Percentiles rank a stretch among this genome's conserved stretches.
Evolutionary conservation across 2,888 invertebrate species (phyloP).

Genomic region (Ornithoptera priamus): DNA sequence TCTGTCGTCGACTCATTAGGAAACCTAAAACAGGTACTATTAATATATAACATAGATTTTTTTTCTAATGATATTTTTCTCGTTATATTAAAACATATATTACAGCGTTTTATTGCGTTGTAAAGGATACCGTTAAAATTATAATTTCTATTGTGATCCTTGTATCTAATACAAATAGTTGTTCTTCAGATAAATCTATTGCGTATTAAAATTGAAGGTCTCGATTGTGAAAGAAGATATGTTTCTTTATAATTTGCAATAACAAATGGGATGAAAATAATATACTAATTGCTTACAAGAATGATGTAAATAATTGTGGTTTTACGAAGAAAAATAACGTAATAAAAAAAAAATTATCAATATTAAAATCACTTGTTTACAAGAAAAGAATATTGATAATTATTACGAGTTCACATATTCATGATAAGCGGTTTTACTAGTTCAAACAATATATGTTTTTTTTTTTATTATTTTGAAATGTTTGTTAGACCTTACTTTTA

Average conservation of each 20-base stretch:
- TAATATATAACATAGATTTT: too few relatives aligned
- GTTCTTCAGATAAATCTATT: neutral
- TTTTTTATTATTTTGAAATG: neutral
- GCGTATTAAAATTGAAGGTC: constrained; percentile 1
- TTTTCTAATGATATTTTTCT: neutral
- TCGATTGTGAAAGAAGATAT: neutral
- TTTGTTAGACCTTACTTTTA: neutral
- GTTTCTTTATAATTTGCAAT: neutral
- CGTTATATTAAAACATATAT: neutral
- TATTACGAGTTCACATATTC: too few relatives aligned
- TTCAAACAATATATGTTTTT: neutral
- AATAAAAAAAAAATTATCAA: neutral
- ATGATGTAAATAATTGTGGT: neutral
- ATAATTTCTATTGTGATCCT: neutral
- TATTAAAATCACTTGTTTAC: too few relatives aligned
- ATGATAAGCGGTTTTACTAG: too few relatives aligned
- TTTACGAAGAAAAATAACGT: neutral
- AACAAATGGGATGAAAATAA: neutral
- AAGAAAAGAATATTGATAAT: too few relatives aligned
- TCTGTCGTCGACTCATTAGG: neutral
- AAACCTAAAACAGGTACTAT: neutral
- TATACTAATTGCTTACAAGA: neutral
- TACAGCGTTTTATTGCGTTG: neutral
- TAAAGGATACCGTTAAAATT: neutral
- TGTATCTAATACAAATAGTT: neutral